phyloP scores from a whole-genome alignment of 2,797 vertebrate genomes.

The Pachyuromys duprasi region DNA sequence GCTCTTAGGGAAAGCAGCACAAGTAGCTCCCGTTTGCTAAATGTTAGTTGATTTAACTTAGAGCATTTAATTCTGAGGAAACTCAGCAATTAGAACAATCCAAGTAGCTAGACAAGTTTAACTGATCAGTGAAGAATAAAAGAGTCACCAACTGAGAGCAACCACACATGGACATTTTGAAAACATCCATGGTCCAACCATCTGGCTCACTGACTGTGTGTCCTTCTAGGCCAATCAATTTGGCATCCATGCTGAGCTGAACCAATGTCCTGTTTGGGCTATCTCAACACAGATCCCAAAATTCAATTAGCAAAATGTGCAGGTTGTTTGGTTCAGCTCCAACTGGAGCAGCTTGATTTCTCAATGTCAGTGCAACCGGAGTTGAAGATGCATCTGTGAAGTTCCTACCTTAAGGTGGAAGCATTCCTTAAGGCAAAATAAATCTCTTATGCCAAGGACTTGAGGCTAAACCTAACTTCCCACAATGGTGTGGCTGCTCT shows the following conservation, averaged over 20 bases:
- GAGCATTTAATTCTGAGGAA: conserved; percentile 86
- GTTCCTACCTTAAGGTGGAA: conserved; percentile 26
- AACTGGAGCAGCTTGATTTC: conserved; percentile 67
- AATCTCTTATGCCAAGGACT: conserved; percentile 47
- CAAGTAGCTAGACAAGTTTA: conserved; percentile 84
- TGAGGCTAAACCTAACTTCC: conserved; percentile 62
- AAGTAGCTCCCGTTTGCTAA: conserved; percentile 82
- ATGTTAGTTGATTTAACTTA: conserved; percentile 86
- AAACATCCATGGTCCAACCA: conserved; percentile 64
- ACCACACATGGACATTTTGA: conserved; percentile 63
- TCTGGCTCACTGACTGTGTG: conserved; percentile 71
- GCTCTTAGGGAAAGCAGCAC: conserved; percentile 83
- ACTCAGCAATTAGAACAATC: conserved; percentile 86
- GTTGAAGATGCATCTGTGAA: neutral
- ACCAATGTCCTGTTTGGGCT: conserved; percentile 30
- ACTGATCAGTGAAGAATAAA: conserved; percentile 84
- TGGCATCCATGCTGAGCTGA: conserved; percentile 71
- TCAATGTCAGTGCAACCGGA: conserved; percentile 60
- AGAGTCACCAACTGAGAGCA: conserved; percentile 76
- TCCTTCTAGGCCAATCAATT: conserved; percentile 61
- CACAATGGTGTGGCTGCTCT: neutral
- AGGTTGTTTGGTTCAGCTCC: conserved; percentile 73
- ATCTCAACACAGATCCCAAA: conserved; percentile 52
- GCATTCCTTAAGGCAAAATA: neutral
- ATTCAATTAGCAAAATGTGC: conserved; percentile 63